phyloP scores from a whole-genome alignment of 2,113 vertebrate species.

The Tragulus kanchil region DNA sequence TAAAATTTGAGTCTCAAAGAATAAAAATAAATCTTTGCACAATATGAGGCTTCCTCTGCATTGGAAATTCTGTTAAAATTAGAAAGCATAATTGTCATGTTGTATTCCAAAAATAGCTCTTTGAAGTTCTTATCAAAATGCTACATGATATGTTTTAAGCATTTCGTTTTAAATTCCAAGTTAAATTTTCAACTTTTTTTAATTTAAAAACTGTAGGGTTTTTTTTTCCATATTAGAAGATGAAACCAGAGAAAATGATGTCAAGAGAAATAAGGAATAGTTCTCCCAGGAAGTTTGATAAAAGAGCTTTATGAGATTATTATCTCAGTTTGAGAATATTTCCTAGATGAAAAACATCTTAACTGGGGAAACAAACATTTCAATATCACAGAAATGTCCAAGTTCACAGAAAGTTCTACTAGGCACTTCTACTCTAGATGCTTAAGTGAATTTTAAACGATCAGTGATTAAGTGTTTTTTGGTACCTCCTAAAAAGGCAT shows the following conservation, averaged over 20 bases:
- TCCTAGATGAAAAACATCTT: slow-evolving; percentile 40
- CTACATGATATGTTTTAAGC: slow-evolving; percentile 16
- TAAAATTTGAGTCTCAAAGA: slow-evolving; percentile 20
- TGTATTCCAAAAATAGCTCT: neutral
- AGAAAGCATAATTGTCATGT: slow-evolving; percentile 20
- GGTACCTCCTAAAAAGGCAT: slow-evolving; percentile 2
- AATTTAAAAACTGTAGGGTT: neutral
- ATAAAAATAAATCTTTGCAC: neutral
- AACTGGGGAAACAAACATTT: neutral
- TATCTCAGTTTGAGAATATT: slow-evolving; percentile 47
- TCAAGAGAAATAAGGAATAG: slow-evolving; percentile 2
- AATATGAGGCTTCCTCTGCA: neutral
- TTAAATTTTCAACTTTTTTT: slow-evolving; percentile 20
- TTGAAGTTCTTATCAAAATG: neutral
- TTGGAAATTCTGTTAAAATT: slow-evolving; percentile 60
- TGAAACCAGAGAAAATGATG: slow-evolving; percentile 12
- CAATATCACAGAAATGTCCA: neutral
- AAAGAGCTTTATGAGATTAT: slow-evolving; percentile 24
- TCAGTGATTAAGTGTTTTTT: neutral
- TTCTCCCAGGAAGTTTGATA: slow-evolving; percentile 36
- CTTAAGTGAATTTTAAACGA: slow-evolving; percentile 40
- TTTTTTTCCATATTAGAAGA: neutral
- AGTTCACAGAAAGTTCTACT: neutral
- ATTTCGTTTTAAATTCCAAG: slow-evolving; percentile 53
- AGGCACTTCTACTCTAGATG: neutral